A percentile compares a stretch with the other conserved stretches of the same genome.
Conservation (phyloP, 2,113 vertebrate species). For the Indicator maculatus region DNA sequence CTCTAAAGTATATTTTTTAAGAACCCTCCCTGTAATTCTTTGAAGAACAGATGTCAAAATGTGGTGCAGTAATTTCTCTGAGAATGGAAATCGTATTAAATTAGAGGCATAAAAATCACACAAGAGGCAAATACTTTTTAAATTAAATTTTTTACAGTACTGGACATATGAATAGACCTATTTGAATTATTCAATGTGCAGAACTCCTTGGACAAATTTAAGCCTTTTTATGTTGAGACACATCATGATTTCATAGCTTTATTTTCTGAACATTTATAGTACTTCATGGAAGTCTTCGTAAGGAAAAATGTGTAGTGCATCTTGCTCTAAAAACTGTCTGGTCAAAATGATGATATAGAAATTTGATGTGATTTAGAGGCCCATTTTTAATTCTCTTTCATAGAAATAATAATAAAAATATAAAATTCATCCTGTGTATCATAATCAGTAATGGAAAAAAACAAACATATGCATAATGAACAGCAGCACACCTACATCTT, state of each 20-base stretch:
- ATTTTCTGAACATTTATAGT: neutral
- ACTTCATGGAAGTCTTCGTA: neutral
- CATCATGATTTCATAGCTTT: neutral
- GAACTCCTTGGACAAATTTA: constrained; percentile 20
- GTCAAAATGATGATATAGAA: neutral
- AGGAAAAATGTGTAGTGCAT: neutral
- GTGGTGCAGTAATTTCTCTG: constrained; percentile 5
- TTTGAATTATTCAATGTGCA: constrained; percentile 36
- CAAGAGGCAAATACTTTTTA: constrained; percentile 21
- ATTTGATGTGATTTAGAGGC: neutral
- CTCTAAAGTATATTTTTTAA: constrained; percentile 6
- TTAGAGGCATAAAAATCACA: constrained; percentile 22
- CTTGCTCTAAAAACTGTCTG: neutral
- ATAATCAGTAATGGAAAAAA: neutral
- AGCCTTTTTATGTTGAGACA: neutral
- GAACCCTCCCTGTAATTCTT: neutral
- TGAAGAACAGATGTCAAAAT: constrained; percentile 28
- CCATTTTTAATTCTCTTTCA: neutral
- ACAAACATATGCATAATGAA: neutral
- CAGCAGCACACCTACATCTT: neutral
- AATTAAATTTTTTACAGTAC: constrained; percentile 46
- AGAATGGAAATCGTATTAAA: constrained; percentile 40
- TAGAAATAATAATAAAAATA: neutral
- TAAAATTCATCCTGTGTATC: neutral
- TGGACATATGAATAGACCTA: neutral